phyloP scores from a whole-genome alignment of 2,888 invertebrate species.

The Catocala nupta region DNA sequence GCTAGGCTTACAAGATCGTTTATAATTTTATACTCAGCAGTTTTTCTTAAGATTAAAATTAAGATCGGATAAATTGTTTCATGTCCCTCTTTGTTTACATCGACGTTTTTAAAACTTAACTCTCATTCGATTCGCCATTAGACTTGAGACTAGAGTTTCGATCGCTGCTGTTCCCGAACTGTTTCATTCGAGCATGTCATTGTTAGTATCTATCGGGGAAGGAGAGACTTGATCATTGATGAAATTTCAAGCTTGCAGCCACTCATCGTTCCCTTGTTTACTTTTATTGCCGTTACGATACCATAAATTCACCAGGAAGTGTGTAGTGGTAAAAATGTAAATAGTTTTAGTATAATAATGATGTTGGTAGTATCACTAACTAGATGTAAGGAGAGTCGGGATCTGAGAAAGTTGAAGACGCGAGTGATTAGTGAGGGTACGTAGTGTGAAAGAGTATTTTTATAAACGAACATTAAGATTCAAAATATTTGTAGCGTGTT shows the following conservation, averaged over 20 bases:
- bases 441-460: conserved; percentile 77
- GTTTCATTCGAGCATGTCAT: conserved; percentile 49
- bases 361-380: conserved; percentile 75
- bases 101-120: conserved; percentile 15
- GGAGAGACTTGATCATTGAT: conserved; percentile 77
- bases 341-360: conserved; percentile 74
- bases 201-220: conserved; percentile 40
- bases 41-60: conserved; percentile 81
- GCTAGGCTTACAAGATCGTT: conserved; percentile 82
- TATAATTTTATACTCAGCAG: conserved; percentile 86
- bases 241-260: conserved; percentile 81
- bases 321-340: conserved; percentile 78
- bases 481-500: conserved; percentile 80
- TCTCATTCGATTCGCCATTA: conserved; percentile 42
- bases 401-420: conserved; percentile 67
- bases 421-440: conserved; percentile 59
- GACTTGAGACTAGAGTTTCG: conserved; percentile 39
- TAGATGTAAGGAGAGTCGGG: conserved; percentile 77
- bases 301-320: conserved; percentile 78
- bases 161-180: conserved; percentile 62
- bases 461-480: conserved; percentile 77
- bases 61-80: conserved; percentile 64
- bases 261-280: conserved; percentile 67
- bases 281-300: conserved; percentile 61
- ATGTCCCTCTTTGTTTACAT: conserved; percentile 47